A percentile compares a stretch with the other conserved stretches of the same genome.
Conservation (phyloP, 2,797 vertebrate genomes). For the Thamnophis elegans region DNA sequence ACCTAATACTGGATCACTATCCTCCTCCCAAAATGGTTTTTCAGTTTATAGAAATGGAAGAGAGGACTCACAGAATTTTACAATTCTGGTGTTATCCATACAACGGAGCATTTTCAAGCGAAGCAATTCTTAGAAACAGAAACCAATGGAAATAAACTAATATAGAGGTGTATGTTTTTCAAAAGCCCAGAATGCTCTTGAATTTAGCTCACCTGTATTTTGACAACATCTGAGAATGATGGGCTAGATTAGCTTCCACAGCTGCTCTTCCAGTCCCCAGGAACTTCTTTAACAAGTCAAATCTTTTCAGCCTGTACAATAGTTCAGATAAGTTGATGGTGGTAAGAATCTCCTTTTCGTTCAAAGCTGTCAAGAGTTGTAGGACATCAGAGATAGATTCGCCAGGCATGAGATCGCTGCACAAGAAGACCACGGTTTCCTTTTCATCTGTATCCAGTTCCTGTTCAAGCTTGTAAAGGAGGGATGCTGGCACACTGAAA, state of each 20-base stretch:
- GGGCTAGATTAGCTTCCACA: conserved; percentile 70
- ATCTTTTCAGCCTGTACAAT: conserved; percentile 77
- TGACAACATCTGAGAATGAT: conserved; percentile 67
- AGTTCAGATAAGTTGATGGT: conserved; percentile 72
- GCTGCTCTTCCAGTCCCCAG: conserved; percentile 66
- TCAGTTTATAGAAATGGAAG: neutral
- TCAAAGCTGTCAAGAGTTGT: conserved; percentile 70
- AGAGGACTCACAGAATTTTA: neutral
- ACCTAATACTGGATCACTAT: neutral
- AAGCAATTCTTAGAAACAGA: neutral
- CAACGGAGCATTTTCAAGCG: neutral
- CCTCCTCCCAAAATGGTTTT: neutral
- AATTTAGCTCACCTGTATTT: conserved; percentile 79
- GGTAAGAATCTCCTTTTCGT: conserved; percentile 57
- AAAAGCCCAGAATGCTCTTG: neutral
- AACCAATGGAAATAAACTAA: neutral
- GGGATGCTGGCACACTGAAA: conserved; percentile 53
- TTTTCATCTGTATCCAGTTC: conserved; percentile 78
- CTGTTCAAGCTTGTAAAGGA: conserved; percentile 78
- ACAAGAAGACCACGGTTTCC: conserved; percentile 78
- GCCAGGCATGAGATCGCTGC: conserved; percentile 68
- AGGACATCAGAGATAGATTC: conserved; percentile 51
- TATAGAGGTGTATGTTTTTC: neutral
- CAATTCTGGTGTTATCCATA: neutral
- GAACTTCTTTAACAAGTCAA: conserved; percentile 81